Percentiles rank a stretch among this genome's conserved stretches.
phyloP scores from a whole-genome alignment of 2,797 vertebrate species.

The Nothura maculosa region DNA sequence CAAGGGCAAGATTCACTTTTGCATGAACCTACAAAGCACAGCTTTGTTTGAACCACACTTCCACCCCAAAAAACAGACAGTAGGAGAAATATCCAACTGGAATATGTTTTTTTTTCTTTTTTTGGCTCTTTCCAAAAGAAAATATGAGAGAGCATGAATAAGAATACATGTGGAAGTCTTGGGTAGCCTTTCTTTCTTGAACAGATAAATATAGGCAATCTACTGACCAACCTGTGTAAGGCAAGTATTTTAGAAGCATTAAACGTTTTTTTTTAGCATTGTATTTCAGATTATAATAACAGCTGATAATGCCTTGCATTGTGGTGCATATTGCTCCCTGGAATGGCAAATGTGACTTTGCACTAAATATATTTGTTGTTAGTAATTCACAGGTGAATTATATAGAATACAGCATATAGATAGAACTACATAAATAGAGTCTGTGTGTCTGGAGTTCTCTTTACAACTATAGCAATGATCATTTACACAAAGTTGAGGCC shows the following conservation, averaged over 20 bases:
- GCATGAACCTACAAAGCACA: neutral
- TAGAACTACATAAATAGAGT: neutral
- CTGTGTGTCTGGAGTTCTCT: neutral
- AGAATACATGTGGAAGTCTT: neutral
- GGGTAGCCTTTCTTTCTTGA: accelerated
- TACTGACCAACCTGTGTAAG: neutral
- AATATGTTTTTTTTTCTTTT: neutral
- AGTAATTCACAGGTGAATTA: neutral
- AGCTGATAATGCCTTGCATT: neutral
- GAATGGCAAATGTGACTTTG: neutral
- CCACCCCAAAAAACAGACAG: neutral
- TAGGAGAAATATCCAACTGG: neutral
- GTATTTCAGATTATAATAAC: neutral
- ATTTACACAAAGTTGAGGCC: neutral
- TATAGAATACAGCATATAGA: neutral
- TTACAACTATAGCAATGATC: neutral
- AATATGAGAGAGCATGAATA: neutral
- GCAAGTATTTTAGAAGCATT: neutral
- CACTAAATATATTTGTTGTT: neutral
- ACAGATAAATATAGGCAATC: neutral
- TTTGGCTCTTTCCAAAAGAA: neutral
- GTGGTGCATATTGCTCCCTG: neutral
- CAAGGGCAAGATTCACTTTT: neutral
- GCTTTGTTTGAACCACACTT: neutral
- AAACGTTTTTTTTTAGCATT: neutral